Conservation (phyloP, 2,797 vertebrate species). For the Mus minutoides region DNA sequence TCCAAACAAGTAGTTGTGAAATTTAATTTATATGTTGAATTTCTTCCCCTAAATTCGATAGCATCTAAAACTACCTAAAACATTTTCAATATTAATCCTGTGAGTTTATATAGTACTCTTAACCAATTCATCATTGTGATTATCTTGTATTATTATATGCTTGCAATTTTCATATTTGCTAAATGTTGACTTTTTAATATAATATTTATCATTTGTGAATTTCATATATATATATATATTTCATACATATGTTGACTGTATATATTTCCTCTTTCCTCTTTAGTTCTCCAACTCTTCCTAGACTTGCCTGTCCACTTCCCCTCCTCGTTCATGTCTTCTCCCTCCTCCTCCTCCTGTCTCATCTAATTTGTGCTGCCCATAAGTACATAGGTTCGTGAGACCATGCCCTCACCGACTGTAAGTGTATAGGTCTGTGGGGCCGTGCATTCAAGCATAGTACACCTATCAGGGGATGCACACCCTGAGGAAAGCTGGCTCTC, state of each 20-base stretch:
- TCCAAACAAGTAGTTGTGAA: not conserved
- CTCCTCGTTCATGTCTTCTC: not conserved
- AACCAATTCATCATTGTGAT: not conserved
- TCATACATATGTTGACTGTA: not conserved
- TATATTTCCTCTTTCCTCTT: not conserved
- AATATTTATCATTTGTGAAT: not conserved
- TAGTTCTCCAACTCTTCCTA: not conserved
- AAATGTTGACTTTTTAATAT: not conserved
- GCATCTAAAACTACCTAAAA: slow-evolving; percentile 2
- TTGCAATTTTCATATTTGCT: not conserved
- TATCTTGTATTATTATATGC: not conserved
- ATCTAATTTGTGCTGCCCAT: not conserved
- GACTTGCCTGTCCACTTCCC: not conserved
- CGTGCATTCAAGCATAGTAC: not conserved
- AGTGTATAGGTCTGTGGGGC: not conserved
- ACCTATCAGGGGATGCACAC: not conserved
- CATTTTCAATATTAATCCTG: not conserved
- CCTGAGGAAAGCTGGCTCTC: not conserved
- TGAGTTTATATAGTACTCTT: not conserved
- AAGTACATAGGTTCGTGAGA: not conserved
- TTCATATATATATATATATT: not conserved
- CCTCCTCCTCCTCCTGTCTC: not conserved
- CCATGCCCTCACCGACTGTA: no score
- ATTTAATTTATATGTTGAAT: not conserved
- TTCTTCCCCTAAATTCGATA: not conserved